These are phyloP conservation scores for Elysia crispata DNA, from an alignment of 2,888 invertebrate genomes.

Conservation along the genomic window DNA sequence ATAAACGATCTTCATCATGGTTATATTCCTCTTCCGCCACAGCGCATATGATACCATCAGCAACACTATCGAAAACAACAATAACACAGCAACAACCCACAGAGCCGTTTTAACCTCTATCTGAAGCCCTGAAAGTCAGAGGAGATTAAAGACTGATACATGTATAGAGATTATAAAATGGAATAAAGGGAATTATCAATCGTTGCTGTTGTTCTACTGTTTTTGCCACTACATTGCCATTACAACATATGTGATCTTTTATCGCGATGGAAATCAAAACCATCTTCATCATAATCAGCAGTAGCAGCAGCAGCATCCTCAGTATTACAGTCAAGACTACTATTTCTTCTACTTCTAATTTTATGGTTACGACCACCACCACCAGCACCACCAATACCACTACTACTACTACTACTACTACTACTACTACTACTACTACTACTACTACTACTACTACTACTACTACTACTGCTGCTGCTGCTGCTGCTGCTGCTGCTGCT, in stretches of 20 bases:
- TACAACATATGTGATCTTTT: too few species aligned
- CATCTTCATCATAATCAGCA: slow-evolving; percentile 1
- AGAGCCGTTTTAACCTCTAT: background rate
- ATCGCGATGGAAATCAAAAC: too few species aligned
- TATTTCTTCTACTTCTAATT: too few species aligned
- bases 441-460: background rate
- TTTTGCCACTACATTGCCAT: too few species aligned
- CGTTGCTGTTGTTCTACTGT: too few species aligned
- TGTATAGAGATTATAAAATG: too few species aligned
- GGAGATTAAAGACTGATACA: too few species aligned
- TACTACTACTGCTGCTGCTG: background rate
- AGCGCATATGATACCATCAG: slow-evolving; percentile 54
- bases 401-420: too few species aligned
- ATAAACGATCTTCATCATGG: slow-evolving; percentile 66
- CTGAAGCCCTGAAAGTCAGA: background rate
- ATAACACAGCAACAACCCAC: slow-evolving; percentile 16
- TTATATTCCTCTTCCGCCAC: slow-evolving; percentile 61
- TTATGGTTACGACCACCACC: background rate
- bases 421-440: background rate
- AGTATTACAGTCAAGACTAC: too few species aligned
- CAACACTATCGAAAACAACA: slow-evolving; percentile 54
- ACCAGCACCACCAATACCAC: too few species aligned
- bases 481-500: background rate
- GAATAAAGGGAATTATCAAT: too few species aligned
- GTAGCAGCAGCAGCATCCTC: too few species aligned